Base-by-base conservation (phyloP, 2,888 invertebrate genomes). In the Abrostola tripartita region DNA sequence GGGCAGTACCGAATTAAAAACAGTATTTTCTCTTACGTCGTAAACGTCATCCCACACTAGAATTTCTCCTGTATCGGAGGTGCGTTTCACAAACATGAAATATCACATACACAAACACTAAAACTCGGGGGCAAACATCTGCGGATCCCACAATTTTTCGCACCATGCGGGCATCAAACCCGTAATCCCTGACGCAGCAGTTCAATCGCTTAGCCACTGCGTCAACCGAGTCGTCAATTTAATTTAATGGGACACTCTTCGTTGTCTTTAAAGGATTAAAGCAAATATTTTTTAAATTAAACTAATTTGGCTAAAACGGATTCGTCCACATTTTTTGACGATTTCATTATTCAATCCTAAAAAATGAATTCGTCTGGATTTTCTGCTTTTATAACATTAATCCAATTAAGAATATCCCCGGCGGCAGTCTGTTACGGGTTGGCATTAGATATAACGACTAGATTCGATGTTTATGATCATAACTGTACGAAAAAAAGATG, bases 391-490 rank as follows among this genome's bases (percentile, higher is more conserved):
- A 37, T 37, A 47, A 47, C 44, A 37, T 37, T 37, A 47, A 55
- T 55, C 55, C 55, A 55, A 55, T 55, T 55, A 47, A 11, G 37
- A 1, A 24, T 53, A 47, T 14, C 14, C 47, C 55, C 44, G 14
- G 4, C 9, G 55, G 44, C 14, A n/a, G 6, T 1, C 24, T 37
- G 36, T 55, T 47, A 1, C n/a, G 5, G 37, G 11, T 37, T 47
- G 37, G 47, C 35, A 55, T 37, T 47, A 37, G 12, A 55, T 41
- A 53, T 55, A 11, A 1, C 1, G 14, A 10, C 24, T 6, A 11
- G 40, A 37, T 52, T 37, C 35, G 37, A 52, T 52, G 11, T 38
- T 52, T 40, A 40, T 24, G 11, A 40, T 24, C 10, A 24, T 37
- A 40, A 35, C 35, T 35, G 11, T 5, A 24, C 37, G 24, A 10